phyloP scores from a whole-genome alignment of 1,140 invertebrate genomes.

The Drosophila watanabei region DNA sequence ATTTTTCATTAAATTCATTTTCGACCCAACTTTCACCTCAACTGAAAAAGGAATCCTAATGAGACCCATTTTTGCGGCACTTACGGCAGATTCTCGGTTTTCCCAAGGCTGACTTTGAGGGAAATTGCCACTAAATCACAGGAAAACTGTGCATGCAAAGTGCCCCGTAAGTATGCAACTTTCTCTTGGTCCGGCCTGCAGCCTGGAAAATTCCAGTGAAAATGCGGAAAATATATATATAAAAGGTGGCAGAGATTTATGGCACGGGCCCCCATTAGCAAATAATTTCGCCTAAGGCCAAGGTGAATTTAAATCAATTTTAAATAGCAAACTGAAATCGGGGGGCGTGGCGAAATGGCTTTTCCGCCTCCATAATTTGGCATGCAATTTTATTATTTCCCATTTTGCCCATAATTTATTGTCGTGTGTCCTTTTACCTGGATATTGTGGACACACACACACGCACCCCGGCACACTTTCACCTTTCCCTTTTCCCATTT shows the following conservation, averaged over 20 bases:
- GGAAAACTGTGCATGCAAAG: conserved; percentile 37
- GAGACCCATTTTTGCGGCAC: conserved; percentile 16
- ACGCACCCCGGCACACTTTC: conserved; percentile 65
- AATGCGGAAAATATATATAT: conserved; percentile 31
- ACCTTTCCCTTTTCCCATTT: conserved; percentile 64
- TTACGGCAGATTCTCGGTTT: conserved; percentile 20
- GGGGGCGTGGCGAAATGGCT: conserved; percentile 55
- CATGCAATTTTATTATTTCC: conserved; percentile 54
- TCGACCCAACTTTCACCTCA: conserved; percentile 22
- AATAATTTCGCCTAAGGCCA: conserved; percentile 35
- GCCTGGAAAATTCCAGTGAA: conserved; percentile 48
- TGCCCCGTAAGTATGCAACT: conserved; percentile 51
- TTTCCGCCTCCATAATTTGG: conserved; percentile 61
- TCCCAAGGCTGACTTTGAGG: conserved; percentile 26
- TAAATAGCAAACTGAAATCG: conserved; percentile 58
- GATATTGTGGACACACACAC: conserved; percentile 5
- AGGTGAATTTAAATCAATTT: conserved; percentile 80
- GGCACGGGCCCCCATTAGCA: conserved; percentile 48
- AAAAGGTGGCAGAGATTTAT: conserved; percentile 63
- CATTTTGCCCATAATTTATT: conserved; percentile 67
- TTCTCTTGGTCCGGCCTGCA: conserved; percentile 27
- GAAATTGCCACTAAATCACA: conserved; percentile 49
- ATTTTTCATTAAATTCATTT: background rate
- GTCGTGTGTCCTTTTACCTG: conserved; percentile 49
- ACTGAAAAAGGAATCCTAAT: conserved; percentile 9